Conservation (phyloP, 2,797 vertebrate genomes). For the Eidolon dupreanum region DNA sequence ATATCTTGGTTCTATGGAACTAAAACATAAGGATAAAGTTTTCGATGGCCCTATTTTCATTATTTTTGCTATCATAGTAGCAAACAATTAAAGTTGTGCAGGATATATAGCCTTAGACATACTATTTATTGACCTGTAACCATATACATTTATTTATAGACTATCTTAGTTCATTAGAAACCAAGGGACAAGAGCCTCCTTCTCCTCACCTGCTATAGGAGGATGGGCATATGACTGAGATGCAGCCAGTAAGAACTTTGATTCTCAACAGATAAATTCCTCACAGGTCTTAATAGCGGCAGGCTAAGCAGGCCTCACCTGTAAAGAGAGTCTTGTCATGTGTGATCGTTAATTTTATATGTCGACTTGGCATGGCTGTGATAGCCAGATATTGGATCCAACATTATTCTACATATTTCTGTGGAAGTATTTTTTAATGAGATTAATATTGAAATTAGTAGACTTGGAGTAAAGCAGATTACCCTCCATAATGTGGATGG, state of each 20-base stretch:
- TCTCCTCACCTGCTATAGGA: neutral
- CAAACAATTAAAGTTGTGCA: constrained; percentile 6
- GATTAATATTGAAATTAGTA: neutral
- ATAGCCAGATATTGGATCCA: neutral
- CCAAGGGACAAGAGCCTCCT: neutral
- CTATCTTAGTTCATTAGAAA: neutral
- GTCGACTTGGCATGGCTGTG: neutral
- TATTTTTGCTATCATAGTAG: neutral
- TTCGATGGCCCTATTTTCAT: neutral
- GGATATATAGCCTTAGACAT: neutral
- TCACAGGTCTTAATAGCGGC: neutral
- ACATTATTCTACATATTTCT: neutral
- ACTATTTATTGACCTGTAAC: neutral
- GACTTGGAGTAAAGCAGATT: neutral
- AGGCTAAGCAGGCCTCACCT: neutral
- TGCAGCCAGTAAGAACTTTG: neutral
- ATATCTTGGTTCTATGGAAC: constrained; percentile 15
- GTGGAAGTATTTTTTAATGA: neutral
- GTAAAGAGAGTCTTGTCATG: neutral
- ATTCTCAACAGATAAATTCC: neutral
- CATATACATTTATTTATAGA: neutral
- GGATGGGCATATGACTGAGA: neutral
- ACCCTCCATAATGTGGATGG: neutral
- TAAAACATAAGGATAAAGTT: constrained; percentile 25
- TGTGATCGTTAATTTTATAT: neutral